Percentiles rank a stretch among this genome's conserved stretches.
Conservation (phyloP, 2,888 invertebrate genomes). For the Mythimna loreyi region DNA sequence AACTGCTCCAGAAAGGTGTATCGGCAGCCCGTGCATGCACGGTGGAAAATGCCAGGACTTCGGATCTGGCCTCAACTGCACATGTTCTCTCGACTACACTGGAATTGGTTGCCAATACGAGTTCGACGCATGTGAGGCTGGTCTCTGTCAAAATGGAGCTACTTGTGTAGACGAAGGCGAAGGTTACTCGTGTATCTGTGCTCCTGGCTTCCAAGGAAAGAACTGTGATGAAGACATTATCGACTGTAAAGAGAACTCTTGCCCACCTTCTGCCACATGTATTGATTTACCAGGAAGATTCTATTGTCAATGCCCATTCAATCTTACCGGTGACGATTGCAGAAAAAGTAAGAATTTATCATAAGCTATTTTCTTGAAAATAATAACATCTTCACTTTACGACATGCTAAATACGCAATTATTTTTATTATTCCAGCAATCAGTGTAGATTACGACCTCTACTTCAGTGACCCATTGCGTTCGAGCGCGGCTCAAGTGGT, state of each 20-base stretch:
- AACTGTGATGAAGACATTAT: conserved; percentile 97
- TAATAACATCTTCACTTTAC: background rate
- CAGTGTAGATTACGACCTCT: conserved; percentile 99
- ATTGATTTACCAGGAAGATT: conserved; percentile 97
- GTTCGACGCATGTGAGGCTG: conserved; percentile 97
- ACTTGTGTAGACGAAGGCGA: conserved; percentile 96
- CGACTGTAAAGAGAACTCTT: conserved; percentile 98
- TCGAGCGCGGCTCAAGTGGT: conserved; percentile 98
- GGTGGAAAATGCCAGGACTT: conserved; percentile 98
- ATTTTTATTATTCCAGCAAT: conserved; percentile 93
- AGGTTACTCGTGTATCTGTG: conserved; percentile 96
- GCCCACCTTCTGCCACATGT: conserved; percentile 98
- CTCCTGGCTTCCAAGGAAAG: conserved; percentile 94
- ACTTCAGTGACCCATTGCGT: conserved; percentile 97
- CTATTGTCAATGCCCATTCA: conserved; percentile 99
- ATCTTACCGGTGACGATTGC: conserved; percentile 98
- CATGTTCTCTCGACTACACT: conserved; percentile 96
- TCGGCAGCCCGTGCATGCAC: conserved; percentile 98
- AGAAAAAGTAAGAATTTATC: conserved; percentile 94
- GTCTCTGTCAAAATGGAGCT: conserved; percentile 98
- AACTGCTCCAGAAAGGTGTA: conserved; percentile 98
- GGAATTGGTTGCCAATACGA: conserved; percentile 98
- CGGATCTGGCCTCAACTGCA: conserved; percentile 98
- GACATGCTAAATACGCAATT: conserved; percentile 23
- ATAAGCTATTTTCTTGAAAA: background rate